These are phyloP conservation scores for Oreonectes daqikongensis DNA, from an alignment of 2,797 vertebrate genomes.

Conservation along the genomic window DNA sequence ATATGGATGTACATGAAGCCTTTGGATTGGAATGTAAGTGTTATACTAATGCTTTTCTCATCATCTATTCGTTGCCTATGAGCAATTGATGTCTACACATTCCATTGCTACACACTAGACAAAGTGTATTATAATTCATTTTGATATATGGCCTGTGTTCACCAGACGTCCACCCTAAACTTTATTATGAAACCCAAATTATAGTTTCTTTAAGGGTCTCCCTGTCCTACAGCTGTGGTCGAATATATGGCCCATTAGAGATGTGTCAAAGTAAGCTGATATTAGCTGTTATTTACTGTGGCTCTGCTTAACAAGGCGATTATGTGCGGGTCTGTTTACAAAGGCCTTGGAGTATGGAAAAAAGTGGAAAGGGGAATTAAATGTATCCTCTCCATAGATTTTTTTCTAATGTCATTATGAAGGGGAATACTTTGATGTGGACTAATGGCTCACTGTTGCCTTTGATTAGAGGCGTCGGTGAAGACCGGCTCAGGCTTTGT, in stretches of 20 bases:
- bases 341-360: conserved; percentile 35
- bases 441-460: conserved; percentile 66
- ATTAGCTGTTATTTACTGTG: conserved; percentile 65
- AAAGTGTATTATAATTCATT: conserved; percentile 35
- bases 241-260: conserved; percentile 82
- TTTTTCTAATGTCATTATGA: conserved; percentile 66
- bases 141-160: conserved; percentile 41
- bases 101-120: conserved; percentile 16
- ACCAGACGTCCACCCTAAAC: conserved; percentile 35
- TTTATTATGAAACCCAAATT: conserved; percentile 38
- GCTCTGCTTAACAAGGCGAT: conserved; percentile 59
- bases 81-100: neutral
- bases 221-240: conserved; percentile 21
- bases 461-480: conserved; percentile 77
- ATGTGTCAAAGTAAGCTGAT: conserved; percentile 67
- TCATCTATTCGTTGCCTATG: too few relatives aligned
- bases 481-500: conserved; percentile 71
- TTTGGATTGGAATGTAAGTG: too few relatives aligned
- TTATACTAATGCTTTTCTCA: too few relatives aligned
- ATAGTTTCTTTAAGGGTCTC: conserved; percentile 16
- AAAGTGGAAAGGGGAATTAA: conserved; percentile 59
- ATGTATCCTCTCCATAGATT: conserved; percentile 60
- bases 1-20: neutral
- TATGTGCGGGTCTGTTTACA: conserved; percentile 58
- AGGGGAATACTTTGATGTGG: conserved; percentile 73